Evolutionary conservation across 2,797 vertebrate genomes (phyloP).

Genomic region (Rhincodon typus): DNA sequence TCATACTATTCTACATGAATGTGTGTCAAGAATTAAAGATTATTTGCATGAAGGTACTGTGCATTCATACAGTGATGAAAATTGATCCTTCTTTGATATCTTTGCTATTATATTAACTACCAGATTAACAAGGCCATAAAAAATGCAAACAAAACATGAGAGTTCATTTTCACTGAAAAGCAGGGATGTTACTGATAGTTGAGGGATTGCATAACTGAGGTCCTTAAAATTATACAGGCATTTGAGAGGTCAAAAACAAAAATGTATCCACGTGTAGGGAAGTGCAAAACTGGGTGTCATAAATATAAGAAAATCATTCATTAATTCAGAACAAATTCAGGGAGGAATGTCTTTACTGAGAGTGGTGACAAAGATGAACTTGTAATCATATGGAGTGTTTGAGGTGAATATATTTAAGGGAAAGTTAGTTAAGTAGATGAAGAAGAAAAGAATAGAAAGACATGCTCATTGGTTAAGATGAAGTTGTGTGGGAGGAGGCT

Average conservation of each 20-base stretch:
- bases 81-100: background rate
- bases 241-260: background rate
- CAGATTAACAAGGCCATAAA: background rate
- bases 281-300: background rate
- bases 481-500: background rate
- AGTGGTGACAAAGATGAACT: background rate
- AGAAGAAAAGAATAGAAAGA: background rate
- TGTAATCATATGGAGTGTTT: background rate
- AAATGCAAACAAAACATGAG: background rate
- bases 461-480: background rate
- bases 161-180: background rate
- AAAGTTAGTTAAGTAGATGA: background rate
- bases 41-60: constrained; percentile 26
- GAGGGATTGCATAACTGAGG: too few species aligned
- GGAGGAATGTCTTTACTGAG: background rate
- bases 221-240: too few species aligned
- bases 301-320: background rate
- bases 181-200: background rate
- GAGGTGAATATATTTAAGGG: background rate
- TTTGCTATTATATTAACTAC: background rate
- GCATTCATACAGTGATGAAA: background rate
- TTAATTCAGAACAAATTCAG: background rate
- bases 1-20: background rate
- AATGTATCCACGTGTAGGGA: background rate
- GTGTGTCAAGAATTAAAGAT: background rate